These are phyloP conservation scores for Microtus pennsylvanicus DNA, from an alignment of 2,113 vertebrate genomes.

Conservation along the genomic window DNA sequence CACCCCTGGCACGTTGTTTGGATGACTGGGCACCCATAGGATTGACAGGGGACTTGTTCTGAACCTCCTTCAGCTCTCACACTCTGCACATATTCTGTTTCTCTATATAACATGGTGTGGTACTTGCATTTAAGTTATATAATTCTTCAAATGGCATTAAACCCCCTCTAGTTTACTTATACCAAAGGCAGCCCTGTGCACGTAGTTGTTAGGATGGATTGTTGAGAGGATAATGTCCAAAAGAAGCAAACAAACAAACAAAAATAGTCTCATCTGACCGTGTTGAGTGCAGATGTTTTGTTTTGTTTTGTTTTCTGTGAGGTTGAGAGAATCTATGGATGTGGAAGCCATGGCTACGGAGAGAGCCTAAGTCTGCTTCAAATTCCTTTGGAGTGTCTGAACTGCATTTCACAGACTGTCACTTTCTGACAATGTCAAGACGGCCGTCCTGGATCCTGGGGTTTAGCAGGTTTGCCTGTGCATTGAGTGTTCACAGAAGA, in stretches of 20 bases:
- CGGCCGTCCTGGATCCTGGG: neutral
- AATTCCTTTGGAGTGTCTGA: slow-evolving; percentile 17
- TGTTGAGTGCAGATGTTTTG: neutral
- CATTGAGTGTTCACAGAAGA: neutral
- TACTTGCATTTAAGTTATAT: neutral
- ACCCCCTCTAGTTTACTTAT: neutral
- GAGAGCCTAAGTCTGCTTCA: neutral
- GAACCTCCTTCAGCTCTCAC: neutral
- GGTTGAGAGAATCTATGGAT: neutral
- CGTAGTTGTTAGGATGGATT: neutral
- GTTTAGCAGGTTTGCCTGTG: neutral
- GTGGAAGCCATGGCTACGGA: neutral
- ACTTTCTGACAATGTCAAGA: neutral
- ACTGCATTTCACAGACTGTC: neutral
- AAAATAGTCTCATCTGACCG: neutral
- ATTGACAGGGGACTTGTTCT: neutral
- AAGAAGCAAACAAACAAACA: neutral
- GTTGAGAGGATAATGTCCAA: neutral
- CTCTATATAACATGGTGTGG: neutral
- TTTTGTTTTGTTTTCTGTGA: neutral
- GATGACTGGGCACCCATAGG: neutral
- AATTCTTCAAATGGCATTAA: neutral
- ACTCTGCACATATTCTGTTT: neutral
- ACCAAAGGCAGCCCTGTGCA: neutral
- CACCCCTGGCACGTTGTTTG: neutral